phyloP scores from a whole-genome alignment of 2,797 vertebrate genomes.

The Adrianichthys oophorus region DNA sequence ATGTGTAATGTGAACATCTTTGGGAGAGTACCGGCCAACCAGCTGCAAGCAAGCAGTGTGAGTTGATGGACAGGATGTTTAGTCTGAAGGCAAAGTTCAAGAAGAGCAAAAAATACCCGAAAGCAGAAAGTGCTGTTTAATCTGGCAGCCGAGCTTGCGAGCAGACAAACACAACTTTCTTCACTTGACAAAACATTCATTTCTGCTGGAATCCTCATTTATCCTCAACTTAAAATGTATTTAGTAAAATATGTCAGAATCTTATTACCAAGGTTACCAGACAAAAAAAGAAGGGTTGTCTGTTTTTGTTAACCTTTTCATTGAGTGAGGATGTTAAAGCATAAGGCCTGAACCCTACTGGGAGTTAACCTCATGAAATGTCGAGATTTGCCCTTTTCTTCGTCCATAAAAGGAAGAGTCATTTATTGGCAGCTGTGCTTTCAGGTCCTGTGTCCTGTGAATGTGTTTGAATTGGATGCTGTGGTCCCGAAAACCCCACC shows the following conservation, averaged over 20 bases:
- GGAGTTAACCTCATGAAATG: conserved; percentile 33
- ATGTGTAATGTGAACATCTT: conserved; percentile 33
- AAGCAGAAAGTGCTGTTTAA: conserved; percentile 21
- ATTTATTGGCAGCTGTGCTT: conserved; percentile 37
- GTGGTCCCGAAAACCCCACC: conserved; percentile 34
- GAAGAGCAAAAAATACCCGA: conserved; percentile 31
- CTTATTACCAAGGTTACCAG: conserved; percentile 22
- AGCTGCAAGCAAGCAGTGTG: conserved; percentile 36
- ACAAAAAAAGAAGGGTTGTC: conserved; percentile 13
- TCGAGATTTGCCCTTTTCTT: conserved; percentile 7
- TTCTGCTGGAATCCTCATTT: conserved; percentile 9
- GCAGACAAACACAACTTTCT: conserved; percentile 21
- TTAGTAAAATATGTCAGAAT: conserved; percentile 21
- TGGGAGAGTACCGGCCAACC: conserved; percentile 43
- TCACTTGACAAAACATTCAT: conserved; percentile 13
- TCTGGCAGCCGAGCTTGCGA: conserved; percentile 21
- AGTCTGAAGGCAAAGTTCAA: conserved; percentile 29
- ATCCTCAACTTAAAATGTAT: conserved; percentile 21
- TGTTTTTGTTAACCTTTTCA: conserved; percentile 24
- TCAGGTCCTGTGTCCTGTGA: conserved; percentile 53
- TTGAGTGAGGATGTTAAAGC: conserved; percentile 28
- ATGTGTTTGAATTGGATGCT: conserved; percentile 34
- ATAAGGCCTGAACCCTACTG: conserved; percentile 9
- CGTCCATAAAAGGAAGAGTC: conserved; percentile 33
- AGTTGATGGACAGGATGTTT: conserved; percentile 39